Percentiles rank a stretch among this genome's conserved stretches.
phyloP scores from a whole-genome alignment of 1,140 invertebrate genomes.

The Parapsyche elsis region DNA sequence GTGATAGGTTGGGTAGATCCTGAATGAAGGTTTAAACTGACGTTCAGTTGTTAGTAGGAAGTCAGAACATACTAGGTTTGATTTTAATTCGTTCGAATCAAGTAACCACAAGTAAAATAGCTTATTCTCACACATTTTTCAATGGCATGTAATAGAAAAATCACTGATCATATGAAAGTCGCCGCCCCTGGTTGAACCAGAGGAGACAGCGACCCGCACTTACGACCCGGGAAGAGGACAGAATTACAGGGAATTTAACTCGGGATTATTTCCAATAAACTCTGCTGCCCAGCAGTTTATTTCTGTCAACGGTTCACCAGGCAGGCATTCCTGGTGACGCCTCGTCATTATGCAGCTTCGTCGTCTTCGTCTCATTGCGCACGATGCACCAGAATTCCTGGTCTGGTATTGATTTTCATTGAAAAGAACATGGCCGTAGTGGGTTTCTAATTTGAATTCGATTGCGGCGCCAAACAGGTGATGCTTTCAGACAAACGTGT shows the following conservation, averaged over 20 bases:
- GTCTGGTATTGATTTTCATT: background rate
- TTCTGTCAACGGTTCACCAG: slow-evolving; percentile 48
- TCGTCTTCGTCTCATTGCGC: background rate
- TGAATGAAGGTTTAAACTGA: too few relatives aligned
- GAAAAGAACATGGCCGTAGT: background rate
- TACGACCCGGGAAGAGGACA: slow-evolving; percentile 49
- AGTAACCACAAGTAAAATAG: too few relatives aligned
- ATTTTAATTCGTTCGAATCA: too few relatives aligned
- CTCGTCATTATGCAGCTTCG: slow-evolving; percentile 31
- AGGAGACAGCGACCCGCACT: slow-evolving; percentile 1
- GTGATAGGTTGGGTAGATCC: too few relatives aligned
- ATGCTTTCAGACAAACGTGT: too few relatives aligned
- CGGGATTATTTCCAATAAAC: slow-evolving; percentile 53
- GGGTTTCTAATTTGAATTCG: too few relatives aligned
- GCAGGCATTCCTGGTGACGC: slow-evolving; percentile 29
- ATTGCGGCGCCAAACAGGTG: too few relatives aligned
- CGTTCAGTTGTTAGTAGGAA: too few relatives aligned
- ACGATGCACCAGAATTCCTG: background rate
- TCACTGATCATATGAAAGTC: too few relatives aligned
- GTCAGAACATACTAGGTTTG: too few relatives aligned
- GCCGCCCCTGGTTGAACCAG: slow-evolving; percentile 35
- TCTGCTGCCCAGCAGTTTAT: slow-evolving; percentile 50
- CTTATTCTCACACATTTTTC: too few relatives aligned
- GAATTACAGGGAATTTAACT: slow-evolving; percentile 48
- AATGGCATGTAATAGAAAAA: too few relatives aligned